Evolutionary conservation across 2,888 invertebrate genomes (phyloP), one percentile per base, ranked within the genome.

Genomic region (Dascillus cervinus): DNA sequence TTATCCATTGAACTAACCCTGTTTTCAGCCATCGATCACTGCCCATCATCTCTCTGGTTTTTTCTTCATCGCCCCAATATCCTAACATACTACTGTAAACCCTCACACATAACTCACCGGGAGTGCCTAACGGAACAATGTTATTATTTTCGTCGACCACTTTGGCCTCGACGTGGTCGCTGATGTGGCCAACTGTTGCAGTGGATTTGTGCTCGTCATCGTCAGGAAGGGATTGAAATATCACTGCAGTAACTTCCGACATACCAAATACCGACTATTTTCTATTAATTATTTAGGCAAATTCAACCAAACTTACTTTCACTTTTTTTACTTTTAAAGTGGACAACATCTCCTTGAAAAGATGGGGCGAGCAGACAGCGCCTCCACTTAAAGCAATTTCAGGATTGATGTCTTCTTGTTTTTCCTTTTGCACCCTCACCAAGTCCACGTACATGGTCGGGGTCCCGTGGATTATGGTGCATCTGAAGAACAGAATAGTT

Each of bases 381-480:
- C 88, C 90, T 1, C 83, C 86, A 17, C 77, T 77, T 2, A 82
- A 55, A 1, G 82, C 84, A 22, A 70, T 58, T 41, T 68, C 64
- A 1, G 58, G 62, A 26, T 70, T 67, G 13, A 76, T 62, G 1
- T 69, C 63, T 9, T 66, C 50, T 6, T 68, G 59, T 4, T 68
- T 41, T 35, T 66, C 58, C 13, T 62, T 61, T 47, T 73, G 72
- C 3, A 60, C 60, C 13, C 69, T 68, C 22, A 87, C 60, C 43
- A 86, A 66, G 62, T 88, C 86, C 8, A 85, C 75, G 60, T 83
- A 83, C 89, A 89, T 89, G 2, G 90, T 89, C 3, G 90, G 88
- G 0, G 88, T 87, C 20, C 88, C 88, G 53, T 79, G 79, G 13
- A 82, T 57, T 1, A 77, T 61, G 0, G 76, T 76, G 52, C 87